A percentile compares a stretch with the other conserved stretches of the same genome.
These are phyloP conservation scores for Eucera pruinosa DNA, from an alignment of 2,888 invertebrate genomes.

Conservation along the genomic window DNA sequence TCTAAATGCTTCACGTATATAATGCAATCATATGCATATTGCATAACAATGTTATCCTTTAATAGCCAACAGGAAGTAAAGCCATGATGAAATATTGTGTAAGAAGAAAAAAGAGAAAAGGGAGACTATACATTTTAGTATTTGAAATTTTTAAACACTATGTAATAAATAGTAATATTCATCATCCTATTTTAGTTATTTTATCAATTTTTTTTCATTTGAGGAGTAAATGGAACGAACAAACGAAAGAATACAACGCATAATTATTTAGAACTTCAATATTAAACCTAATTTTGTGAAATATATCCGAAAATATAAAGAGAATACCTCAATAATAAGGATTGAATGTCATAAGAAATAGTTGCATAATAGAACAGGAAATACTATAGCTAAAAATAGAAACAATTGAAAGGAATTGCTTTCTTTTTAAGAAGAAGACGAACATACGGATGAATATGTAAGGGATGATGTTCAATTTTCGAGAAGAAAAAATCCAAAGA, in stretches of 20 bases:
- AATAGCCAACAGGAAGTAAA: too few species aligned
- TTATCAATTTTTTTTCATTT: neutral
- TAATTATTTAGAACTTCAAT: neutral
- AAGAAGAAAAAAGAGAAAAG: conserved; percentile 10
- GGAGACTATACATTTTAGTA: conserved; percentile 7
- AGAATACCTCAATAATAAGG: neutral
- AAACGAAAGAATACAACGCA: neutral
- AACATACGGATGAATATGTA: neutral
- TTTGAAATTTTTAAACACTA: neutral
- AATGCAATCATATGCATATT: too few species aligned
- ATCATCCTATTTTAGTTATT: neutral
- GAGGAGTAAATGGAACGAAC: neutral
- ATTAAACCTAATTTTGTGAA: neutral
- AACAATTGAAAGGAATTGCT: neutral
- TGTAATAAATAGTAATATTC: neutral
- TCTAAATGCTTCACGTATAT: neutral
- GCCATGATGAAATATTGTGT: neutral
- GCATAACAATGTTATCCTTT: too few species aligned
- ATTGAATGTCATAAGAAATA: neutral
- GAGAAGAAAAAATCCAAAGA: neutral
- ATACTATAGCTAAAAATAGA: conserved; percentile 1
- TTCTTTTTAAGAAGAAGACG: neutral
- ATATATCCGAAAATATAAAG: neutral
- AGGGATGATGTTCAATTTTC: neutral
- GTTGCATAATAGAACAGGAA: neutral